Conservation (phyloP, 2,888 invertebrate genomes). For the Lithophane ornitopus region DNA sequence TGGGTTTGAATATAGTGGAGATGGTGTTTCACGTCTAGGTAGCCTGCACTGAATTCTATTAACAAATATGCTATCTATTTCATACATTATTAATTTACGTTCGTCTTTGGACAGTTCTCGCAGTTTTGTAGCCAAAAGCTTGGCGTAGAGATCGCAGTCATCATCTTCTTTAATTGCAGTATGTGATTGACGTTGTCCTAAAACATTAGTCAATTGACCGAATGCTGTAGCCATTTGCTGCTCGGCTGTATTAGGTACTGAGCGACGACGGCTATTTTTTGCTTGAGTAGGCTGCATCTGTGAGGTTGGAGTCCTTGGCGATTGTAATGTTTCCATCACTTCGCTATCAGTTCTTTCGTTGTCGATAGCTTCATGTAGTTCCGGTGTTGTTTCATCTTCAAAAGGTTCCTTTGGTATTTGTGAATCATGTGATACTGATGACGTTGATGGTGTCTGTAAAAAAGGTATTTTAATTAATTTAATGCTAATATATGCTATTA, state of each 20-base stretch:
- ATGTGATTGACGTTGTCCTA: conserved; percentile 31
- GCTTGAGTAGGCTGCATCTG: conserved; percentile 55
- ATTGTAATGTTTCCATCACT: conserved; percentile 43
- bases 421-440: conserved; percentile 57
- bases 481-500: conserved; percentile 39
- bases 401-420: conserved; percentile 53
- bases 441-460: conserved; percentile 57
- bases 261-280: conserved; percentile 42
- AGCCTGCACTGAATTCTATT: conserved; percentile 43
- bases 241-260: conserved; percentile 18
- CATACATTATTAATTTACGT: conserved; percentile 56
- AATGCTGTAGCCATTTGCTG: conserved; percentile 26
- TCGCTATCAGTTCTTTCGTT: conserved; percentile 51
- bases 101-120: conserved; percentile 55
- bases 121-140: conserved; percentile 65
- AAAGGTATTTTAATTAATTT: conserved; percentile 53
- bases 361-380: conserved; percentile 51
- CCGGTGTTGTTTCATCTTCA: conserved; percentile 55
- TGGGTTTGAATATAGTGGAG: conserved; percentile 32
- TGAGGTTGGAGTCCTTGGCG: conserved; percentile 23
- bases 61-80: conserved; percentile 60
- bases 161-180: conserved; percentile 56
- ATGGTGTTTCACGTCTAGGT: conserved; percentile 25
- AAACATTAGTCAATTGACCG: conserved; percentile 34
- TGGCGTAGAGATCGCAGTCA: conserved; percentile 67